Evolutionary conservation across 30 jellyfish, hydroid and myxozoan species (phyloP).

Genomic region (Aurelia aurita complex sp. Pacific): DNA sequence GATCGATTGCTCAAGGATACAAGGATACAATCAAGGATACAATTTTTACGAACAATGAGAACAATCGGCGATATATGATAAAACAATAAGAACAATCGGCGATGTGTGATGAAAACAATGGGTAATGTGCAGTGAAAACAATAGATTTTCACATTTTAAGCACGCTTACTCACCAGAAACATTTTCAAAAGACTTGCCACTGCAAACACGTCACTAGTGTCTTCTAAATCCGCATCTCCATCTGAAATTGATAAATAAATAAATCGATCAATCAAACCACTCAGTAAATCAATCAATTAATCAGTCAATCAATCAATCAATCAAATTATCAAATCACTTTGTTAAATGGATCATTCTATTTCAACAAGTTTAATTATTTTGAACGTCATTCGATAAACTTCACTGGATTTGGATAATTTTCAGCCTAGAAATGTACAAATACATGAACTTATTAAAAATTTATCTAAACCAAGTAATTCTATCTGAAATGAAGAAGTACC

Average conservation of each 20-base stretch:
- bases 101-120: too few species aligned
- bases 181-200: slow-evolving; percentile 90
- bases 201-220: slow-evolving; percentile 86
- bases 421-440: too few species aligned
- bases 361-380: too few species aligned
- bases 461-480: too few species aligned
- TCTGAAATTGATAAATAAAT: slow-evolving; percentile 16
- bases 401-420: too few species aligned
- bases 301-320: not conserved
- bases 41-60: too few species aligned
- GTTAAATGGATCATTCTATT: not conserved
- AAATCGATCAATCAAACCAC: not conserved
- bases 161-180: slow-evolving; percentile 54
- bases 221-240: slow-evolving; percentile 98
- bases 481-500: too few species aligned
- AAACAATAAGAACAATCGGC: not conserved
- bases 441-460: too few species aligned
- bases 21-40: too few species aligned
- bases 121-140: not conserved
- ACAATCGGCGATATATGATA: too few species aligned
- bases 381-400: too few species aligned
- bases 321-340: not conserved
- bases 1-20: too few species aligned
- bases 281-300: not conserved
- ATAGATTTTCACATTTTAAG: not conserved